Percentiles rank a stretch among this genome's conserved stretches.
These are phyloP conservation scores for Diarsia dahlii DNA, from an alignment of 2,888 invertebrate species.

Conservation along the genomic window DNA sequence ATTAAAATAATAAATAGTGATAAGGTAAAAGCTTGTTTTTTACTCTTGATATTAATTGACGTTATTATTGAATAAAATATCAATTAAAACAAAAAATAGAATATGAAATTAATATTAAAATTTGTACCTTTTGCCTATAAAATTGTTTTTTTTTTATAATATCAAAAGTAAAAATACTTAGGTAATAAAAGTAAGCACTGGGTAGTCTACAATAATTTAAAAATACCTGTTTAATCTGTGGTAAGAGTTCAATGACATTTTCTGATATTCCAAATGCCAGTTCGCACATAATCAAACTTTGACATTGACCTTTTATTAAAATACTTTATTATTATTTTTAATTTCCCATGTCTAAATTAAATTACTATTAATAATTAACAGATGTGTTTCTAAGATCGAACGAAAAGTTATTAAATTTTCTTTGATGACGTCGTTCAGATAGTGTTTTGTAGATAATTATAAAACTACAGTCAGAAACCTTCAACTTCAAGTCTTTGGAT, in stretches of 20 bases:
- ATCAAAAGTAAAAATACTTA: neutral
- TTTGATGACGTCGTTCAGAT: neutral
- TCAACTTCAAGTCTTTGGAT: neutral
- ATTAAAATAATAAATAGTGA: neutral
- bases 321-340: neutral
- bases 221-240: neutral
- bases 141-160: neutral
- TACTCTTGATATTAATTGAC: neutral
- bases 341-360: neutral
- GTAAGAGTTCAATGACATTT: conserved; percentile 34
- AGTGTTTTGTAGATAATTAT: neutral
- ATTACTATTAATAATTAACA: too few relatives aligned
- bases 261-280: conserved; percentile 17
- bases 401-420: neutral
- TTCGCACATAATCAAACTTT: neutral
- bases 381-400: neutral
- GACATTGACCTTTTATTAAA: conserved; percentile 21
- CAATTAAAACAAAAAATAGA: neutral
- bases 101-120: neutral
- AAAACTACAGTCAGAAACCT: neutral
- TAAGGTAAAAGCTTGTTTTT: conserved; percentile 1
- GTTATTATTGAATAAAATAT: conserved; percentile 4
- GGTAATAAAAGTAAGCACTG: neutral
- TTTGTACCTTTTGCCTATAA: neutral
- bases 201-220: neutral